Evolutionary conservation across 2,888 invertebrate species (phyloP), one percentile per base, ranked within the genome.

Genomic region (Sericinus montela): DNA sequence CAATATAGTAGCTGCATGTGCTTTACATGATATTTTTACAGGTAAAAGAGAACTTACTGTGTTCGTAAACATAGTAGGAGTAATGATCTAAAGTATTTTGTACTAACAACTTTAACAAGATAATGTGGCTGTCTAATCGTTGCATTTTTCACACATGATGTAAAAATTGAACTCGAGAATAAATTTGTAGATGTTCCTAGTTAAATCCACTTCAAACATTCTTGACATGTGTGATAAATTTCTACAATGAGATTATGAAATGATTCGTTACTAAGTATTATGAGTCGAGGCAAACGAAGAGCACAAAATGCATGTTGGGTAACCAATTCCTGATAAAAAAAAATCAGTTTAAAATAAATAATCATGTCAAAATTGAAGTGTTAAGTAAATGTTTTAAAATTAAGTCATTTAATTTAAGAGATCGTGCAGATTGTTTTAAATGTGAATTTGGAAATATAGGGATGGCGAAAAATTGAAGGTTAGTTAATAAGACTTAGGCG

Each of bases 1-100:
- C 77, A 75, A 70, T 78, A 75, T 72, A 73, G 75, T 81, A 75
- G 76, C 75, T 73, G 80, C 85, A 72, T 80, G 79, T 84, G 85
- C 86, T 87, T 85, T 75, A 81, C 77, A 80, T 71, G 66, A 83
- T 86, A 86, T 84, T 85, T 85, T 85, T 87, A 86, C 86, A 83
- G 82, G 80, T 85, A 76, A 80, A 75, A 80, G 77, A 72, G 69
- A 49, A 76, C 80, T 80, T 80, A 83, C 84, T 82, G 80, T 85
- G 80, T 78, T 79, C 80, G 73, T 82, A 80, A 80, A 82, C 66
- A 35, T 30, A 46, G 75, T 86, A 84, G 84, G 68, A 61, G 66
- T 85, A 84, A 81, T 77, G 67, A 75, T 77, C n/a, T 73, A 79
- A 77, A 72, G 69, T 78, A 79, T 81, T 83, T 84, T 85, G 73